phyloP scores from a whole-genome alignment of 2,113 vertebrate genomes.

The Anguilla rostrata region DNA sequence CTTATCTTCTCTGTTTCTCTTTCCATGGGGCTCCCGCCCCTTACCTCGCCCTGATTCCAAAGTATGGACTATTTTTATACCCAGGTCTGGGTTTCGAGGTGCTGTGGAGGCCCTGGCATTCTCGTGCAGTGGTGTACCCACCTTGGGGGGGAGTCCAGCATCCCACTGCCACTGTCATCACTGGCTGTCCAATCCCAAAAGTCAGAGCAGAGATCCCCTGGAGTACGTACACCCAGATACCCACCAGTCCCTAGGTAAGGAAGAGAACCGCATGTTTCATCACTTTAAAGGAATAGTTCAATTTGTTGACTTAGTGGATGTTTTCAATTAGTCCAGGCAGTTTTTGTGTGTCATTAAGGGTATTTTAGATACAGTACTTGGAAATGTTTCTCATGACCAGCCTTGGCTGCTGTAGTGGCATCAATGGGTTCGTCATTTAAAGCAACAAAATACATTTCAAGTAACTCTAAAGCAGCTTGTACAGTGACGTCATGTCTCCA shows the following conservation, averaged over 20 bases:
- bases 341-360: background rate
- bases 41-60: background rate
- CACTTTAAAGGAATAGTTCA: background rate
- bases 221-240: constrained; percentile 22
- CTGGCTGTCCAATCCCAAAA: constrained; percentile 45
- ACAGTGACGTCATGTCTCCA: too few relatives aligned
- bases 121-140: constrained; percentile 12
- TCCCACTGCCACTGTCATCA: constrained; percentile 33
- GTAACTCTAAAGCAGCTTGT: too few relatives aligned
- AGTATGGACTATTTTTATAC: background rate
- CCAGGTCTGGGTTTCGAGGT: background rate
- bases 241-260: constrained; percentile 12
- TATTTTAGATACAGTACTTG: too few relatives aligned
- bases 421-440: too few relatives aligned
- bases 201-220: constrained; percentile 33
- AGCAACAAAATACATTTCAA: too few relatives aligned
- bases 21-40: too few relatives aligned
- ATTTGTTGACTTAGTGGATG: background rate
- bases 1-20: too few relatives aligned
- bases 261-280: background rate
- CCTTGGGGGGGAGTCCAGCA: constrained; percentile 33
- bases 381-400: too few relatives aligned
- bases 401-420: too few relatives aligned
- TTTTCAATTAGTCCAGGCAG: background rate
- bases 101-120: background rate